Evolutionary conservation across 2,113 vertebrate species (phyloP), one percentile per base, ranked within the genome.

Genomic region (Prunella himalayana): DNA sequence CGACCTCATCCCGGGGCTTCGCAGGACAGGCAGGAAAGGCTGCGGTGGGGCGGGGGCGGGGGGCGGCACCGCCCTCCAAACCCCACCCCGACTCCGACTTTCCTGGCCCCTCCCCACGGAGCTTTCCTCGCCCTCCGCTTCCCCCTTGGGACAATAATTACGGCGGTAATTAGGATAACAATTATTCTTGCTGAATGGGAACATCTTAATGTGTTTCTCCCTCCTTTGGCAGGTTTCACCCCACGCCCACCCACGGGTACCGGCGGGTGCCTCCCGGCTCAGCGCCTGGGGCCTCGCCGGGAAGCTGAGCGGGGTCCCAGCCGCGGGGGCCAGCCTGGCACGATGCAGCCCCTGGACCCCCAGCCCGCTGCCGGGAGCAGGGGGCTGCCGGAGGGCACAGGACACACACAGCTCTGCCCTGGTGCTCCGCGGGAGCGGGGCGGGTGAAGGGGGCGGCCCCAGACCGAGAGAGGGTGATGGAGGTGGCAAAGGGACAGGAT

Each of bases 361-460:
- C 1, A 21, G 4, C 13, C 25, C 2, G 5, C 64, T 65, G 68
- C 51, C 3, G 1, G 76, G 39, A 25, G 51, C 37, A 12, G 39
- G 41, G 33, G 19, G 44, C n/a, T 71, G 44, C 49, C 1, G 2
- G 22, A 15, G 23, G 19, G 27, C 27, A 54, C 42, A 21, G 54
- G 28, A 31, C 63, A 24, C 0, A 0, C 63, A 24, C 0, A 0
- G 72, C 35, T n/a, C 11, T 4, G 28, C 2, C 0, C 33, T 4
- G 76, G 13, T 42, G 37, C 4, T 5, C 8, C 19, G 24, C 1
- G 0, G 10, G 35, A 50, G 9, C 6, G 9, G 11, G 13, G 19
- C 0, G 0, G 33, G 25, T 41, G 68, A 42, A 68, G 30, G 33
- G 31, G 31, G 3, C 9, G 37, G 30, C 27, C 41, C 31, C 50